Conservation (phyloP, 1,140 invertebrate genomes). For the Parapsyche elsis region DNA sequence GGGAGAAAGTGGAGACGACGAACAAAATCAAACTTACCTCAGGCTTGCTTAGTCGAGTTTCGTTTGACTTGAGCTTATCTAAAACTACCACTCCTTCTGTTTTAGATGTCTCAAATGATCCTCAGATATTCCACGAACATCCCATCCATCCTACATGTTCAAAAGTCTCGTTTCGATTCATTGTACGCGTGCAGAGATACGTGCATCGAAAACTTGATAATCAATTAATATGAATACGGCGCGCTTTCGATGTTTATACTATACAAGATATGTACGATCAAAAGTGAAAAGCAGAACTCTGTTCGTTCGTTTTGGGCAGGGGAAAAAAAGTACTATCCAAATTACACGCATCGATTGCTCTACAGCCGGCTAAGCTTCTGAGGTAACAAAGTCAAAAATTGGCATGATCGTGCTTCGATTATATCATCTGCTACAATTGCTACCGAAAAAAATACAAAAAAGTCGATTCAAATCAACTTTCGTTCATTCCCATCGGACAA, state of each 20-base stretch:
- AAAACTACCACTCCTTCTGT: not conserved
- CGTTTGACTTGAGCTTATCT: constrained; percentile 17
- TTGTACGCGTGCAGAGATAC: too few relatives aligned
- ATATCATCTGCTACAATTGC: not conserved
- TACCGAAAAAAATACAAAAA: not conserved
- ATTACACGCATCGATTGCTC: constrained; percentile 25
- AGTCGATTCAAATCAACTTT: constrained; percentile 19
- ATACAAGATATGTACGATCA: not conserved
- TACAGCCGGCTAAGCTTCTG: constrained; percentile 8
- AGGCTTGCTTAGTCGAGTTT: constrained; percentile 13
- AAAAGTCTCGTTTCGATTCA: not conserved
- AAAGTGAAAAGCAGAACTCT: not conserved
- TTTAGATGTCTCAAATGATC: not conserved
- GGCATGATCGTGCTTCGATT: constrained; percentile 4
- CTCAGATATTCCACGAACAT: not conserved
- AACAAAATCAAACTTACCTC: constrained; percentile 38
- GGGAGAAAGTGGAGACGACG: constrained; percentile 44
- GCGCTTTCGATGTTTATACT: not conserved
- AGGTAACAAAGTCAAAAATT: constrained; percentile 22
- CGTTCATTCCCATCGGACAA: not conserved
- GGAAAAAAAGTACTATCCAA: not conserved
- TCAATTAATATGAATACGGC: not conserved
- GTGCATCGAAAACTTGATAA: not conserved
- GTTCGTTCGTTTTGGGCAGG: not conserved
- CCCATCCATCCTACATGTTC: not conserved